phyloP scores from a whole-genome alignment of 2,797 vertebrate genomes.

The Poliocrania exsul region DNA sequence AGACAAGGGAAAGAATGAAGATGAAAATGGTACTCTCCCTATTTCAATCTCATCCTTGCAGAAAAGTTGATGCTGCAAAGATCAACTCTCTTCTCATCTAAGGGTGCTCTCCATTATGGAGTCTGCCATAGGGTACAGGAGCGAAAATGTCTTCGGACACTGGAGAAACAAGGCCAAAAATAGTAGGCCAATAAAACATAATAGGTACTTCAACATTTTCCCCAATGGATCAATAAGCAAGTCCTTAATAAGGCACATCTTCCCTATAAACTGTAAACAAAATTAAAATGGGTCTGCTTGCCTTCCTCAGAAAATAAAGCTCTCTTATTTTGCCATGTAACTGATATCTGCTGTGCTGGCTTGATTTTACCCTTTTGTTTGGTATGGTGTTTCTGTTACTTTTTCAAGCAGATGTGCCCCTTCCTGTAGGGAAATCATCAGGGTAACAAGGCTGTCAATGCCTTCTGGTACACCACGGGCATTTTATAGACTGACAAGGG shows the following conservation, averaged over 20 bases:
- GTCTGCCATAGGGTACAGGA: background rate
- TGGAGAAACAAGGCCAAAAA: background rate
- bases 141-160: background rate
- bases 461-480: background rate
- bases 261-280: background rate
- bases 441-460: background rate
- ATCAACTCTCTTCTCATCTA: background rate
- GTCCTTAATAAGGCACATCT: background rate
- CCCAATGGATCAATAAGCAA: background rate
- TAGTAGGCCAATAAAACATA: background rate
- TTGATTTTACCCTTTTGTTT: background rate
- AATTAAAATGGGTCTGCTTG: background rate
- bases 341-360: background rate
- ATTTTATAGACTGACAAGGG: background rate
- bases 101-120: background rate
- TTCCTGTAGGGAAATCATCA: background rate
- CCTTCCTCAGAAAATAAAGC: background rate
- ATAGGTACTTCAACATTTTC: background rate
- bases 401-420: background rate
- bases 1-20: background rate
- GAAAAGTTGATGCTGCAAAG: background rate
- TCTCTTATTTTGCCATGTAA: background rate
- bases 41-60: background rate
- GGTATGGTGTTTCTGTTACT: background rate
- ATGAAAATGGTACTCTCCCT: background rate